A percentile compares a stretch with the other conserved stretches of the same genome.
phyloP scores from a whole-genome alignment of 2,888 invertebrate genomes.

The Enoplolaimus lenunculus region DNA sequence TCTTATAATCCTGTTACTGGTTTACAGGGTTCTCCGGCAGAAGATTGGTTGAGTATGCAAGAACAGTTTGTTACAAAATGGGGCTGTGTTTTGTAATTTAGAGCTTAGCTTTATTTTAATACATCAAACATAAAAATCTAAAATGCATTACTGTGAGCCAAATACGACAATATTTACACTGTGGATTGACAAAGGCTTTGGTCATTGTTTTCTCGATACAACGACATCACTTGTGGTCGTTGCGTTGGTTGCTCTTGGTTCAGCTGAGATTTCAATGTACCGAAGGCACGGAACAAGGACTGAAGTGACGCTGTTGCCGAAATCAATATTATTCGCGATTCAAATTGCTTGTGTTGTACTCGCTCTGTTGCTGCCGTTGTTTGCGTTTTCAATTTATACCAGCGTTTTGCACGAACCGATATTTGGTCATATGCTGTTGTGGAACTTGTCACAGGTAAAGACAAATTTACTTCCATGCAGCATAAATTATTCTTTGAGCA shows the following conservation, averaged over 20 bases:
- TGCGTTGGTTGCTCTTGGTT: background rate
- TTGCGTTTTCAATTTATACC: slow-evolving; percentile 2
- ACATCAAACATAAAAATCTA: background rate
- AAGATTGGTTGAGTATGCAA: no score
- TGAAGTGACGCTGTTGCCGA: background rate
- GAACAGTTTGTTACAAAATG: no score
- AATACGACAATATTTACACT: slow-evolving; percentile 14
- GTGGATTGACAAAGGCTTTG: slow-evolving; percentile 20
- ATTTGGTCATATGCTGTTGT: background rate
- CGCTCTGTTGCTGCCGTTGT: background rate
- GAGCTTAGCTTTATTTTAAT: no score
- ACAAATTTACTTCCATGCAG: background rate
- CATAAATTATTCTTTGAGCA: background rate
- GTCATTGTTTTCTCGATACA: slow-evolving; percentile 22
- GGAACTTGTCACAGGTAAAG: slow-evolving; percentile 2
- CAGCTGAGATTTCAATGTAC: slow-evolving; percentile 14
- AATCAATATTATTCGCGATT: background rate
- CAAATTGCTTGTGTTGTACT: background rate
- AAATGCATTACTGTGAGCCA: slow-evolving; percentile 17
- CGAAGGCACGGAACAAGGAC: background rate
- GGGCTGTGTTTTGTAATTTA: no score
- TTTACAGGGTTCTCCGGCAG: no score
- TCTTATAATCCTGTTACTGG: no score
- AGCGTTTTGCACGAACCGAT: background rate
- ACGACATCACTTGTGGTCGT: background rate